These are phyloP conservation scores for Mus musculus DNA, from an alignment of 2,113 vertebrate species.

Conservation along the genomic window DNA sequence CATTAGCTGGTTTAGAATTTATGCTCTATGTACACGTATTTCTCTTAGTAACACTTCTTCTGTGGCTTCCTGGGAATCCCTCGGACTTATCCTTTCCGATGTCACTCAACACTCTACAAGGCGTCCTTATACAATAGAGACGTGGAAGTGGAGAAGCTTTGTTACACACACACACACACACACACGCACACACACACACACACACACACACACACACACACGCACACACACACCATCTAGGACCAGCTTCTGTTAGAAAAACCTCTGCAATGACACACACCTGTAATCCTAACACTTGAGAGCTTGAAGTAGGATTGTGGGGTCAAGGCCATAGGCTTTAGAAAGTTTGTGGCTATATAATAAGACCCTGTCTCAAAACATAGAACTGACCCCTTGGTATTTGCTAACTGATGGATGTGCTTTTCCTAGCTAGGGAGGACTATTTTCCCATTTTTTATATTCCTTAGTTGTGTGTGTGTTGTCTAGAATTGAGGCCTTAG, in stretches of 20 bases:
- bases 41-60: slow-evolving; percentile 14
- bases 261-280: neutral
- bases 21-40: neutral
- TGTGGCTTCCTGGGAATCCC: slow-evolving; percentile 34
- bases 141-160: neutral
- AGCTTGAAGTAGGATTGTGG: neutral
- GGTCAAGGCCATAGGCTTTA: neutral
- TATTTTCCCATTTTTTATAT: neutral
- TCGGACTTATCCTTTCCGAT: neutral
- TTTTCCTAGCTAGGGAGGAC: neutral
- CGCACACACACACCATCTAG: neutral
- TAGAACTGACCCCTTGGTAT: neutral
- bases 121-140: neutral
- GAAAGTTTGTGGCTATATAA: neutral
- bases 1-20: slow-evolving; percentile 48
- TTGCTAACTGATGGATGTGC: neutral
- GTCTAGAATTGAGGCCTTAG: neutral
- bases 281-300: neutral
- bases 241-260: slow-evolving; percentile 16
- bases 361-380: neutral
- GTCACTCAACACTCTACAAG: neutral
- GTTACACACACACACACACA: neutral
- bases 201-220: too few species aligned
- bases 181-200: too few species aligned
- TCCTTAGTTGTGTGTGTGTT: neutral